Evolutionary conservation across 2,797 vertebrate genomes (phyloP).

Genomic region (Danio albolineatus): DNA sequence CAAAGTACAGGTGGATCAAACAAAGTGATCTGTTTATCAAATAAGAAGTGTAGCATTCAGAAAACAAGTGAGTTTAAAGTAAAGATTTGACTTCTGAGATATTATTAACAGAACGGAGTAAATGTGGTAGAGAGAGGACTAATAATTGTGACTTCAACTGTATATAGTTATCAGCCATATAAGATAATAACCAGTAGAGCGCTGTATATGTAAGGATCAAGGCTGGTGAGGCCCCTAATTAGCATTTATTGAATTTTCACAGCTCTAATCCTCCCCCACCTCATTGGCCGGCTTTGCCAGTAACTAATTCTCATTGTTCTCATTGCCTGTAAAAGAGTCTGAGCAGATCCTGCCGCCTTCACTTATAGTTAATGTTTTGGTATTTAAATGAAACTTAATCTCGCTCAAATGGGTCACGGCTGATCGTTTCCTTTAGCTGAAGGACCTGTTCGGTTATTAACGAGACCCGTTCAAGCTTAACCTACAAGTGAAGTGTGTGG

Average conservation of each 20-base stretch:
- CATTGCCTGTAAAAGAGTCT: slow-evolving; percentile 51
- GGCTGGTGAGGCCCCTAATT: slow-evolving; percentile 36
- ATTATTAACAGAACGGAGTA: too few relatives aligned
- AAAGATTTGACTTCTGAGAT: too few relatives aligned
- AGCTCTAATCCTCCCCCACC: slow-evolving; percentile 39
- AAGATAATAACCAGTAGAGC: background rate
- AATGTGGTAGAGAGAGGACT: too few relatives aligned
- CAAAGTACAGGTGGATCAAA: too few relatives aligned
- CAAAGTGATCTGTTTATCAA: too few relatives aligned
- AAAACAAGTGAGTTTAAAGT: too few relatives aligned
- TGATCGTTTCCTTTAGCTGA: slow-evolving; percentile 71
- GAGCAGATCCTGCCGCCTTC: slow-evolving; percentile 60
- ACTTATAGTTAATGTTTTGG: slow-evolving; percentile 69
- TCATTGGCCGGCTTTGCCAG: slow-evolving; percentile 24
- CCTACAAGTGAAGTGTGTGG: slow-evolving; percentile 62
- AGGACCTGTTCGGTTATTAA: slow-evolving; percentile 60
- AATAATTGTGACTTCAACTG: too few relatives aligned
- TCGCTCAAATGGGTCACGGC: slow-evolving; percentile 70
- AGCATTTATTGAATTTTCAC: slow-evolving; percentile 54
- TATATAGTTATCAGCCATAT: too few relatives aligned
- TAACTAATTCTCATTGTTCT: slow-evolving; percentile 19
- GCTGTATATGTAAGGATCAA: background rate
- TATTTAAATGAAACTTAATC: slow-evolving; percentile 71
- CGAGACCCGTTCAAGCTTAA: slow-evolving; percentile 60
- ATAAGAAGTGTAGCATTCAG: too few relatives aligned